Evolutionary conservation across 2,113 vertebrate species (phyloP), one percentile per base, ranked within the genome.

Genomic region (Solea solea): DNA sequence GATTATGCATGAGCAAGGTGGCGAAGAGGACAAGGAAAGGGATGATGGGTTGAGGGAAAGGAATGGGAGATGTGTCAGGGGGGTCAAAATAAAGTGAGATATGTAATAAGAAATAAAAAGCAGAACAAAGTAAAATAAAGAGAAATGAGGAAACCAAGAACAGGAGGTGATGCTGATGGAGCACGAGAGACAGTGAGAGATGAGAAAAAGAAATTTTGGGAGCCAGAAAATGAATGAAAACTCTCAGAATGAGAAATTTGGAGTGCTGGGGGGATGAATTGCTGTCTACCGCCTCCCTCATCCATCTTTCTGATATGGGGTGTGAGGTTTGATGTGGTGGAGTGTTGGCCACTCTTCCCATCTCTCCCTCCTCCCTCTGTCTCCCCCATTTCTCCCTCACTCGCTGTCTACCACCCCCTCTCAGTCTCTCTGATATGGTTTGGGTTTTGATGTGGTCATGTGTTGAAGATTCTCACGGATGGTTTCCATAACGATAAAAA

Each of bases 401-500:
- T 61, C 76, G 63, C 71, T 54, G 74, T 60, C 59, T 10, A 14
- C 62, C 76, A 41, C 7, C 48, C 81, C 58, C 40, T 58, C 64
- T 53, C 64, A 16, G 48, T 64, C 67, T 82, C 86, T 88, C 76
- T 85, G 90, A 91, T 89, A 90, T 89, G 88, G 86, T 87, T 89
- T 86, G 63, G 40, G 72, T 85, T 88, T 84, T 88, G 78, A 88
- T 90, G 90, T 90, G 90, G 90, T 84, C 74, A 56, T 64, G 72
- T 72, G 86, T 78, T 72, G 80, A 72, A 82, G 90, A 86, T 90
- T 89, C 85, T 88, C 88, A 89, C 60, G 80, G 74, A 86, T 89
- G 86, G 85, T 85, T 90, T 90, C 88, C 83, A 90, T 90, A 85
- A 90, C 2, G 86, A 89, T 89, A 81, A 87, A 91, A 85, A 72